Evolutionary conservation across 1,140 invertebrate genomes (phyloP), one percentile per base, ranked within the genome.

Genomic region (Pantala flavescens): DNA sequence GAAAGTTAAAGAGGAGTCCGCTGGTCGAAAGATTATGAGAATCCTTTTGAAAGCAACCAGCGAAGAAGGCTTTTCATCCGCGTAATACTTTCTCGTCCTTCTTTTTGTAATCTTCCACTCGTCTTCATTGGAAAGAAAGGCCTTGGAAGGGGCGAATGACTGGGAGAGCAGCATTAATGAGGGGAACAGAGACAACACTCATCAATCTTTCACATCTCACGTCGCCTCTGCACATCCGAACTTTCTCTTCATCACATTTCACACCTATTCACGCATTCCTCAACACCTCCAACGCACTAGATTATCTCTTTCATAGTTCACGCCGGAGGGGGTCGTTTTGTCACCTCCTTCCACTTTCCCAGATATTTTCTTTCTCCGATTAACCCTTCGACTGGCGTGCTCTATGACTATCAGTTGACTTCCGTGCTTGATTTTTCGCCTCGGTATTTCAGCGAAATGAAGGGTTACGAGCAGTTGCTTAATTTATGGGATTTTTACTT

Each of bases 201-300:
- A 63, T 63, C 49, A 63, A 63, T 63, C 49, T 63, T 63, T 63
- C 49, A 63, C 49, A 63, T 63, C 49, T 63, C 49, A 63, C 49
- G 2, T 36, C 28, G 9, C 28, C 28, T 36, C 28, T 9, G 28
- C 28, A 36, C n/a, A 63, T 63, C 49, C 49, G 12, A 21, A 63
- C 16, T 63, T 21, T 63, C n/a, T 21, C 49, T 12, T 3, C 49
- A 3, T 63, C 49, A 19, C n/a, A 16, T 21, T 63, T 63, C 49
- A 36, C 49, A 63, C 49, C 49, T 63, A 36, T 63, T 63, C 49
- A 16, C 49, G 49, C n/a, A 63, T 21, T 21, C 49, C 49, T 63
- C 16, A 63, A 63, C 49, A 16, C 49, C 49, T 63, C 5, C 49
- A 9, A 2, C 28, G 28, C 28, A 36, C 3, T 36, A 36, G 28